These are phyloP conservation scores for Drosophila dunni DNA, from an alignment of 1,140 invertebrate genomes.

Conservation along the genomic window DNA sequence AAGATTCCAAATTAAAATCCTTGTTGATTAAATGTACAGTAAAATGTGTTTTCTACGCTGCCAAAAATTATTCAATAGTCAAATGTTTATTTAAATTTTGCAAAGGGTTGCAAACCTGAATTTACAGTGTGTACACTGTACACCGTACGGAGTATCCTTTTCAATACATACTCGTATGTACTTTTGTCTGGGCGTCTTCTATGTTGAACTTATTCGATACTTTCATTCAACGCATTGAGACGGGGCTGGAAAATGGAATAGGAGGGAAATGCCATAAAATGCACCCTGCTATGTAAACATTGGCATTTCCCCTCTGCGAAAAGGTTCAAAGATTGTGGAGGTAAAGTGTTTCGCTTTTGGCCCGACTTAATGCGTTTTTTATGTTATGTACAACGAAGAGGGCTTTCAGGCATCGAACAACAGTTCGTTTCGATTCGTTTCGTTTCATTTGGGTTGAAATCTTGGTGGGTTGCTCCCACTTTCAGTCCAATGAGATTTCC, in stretches of 20 bases:
- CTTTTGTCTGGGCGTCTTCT: slow-evolving; percentile 27
- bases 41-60: too few species aligned
- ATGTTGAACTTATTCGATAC: slow-evolving; percentile 38
- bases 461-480: slow-evolving; percentile 40
- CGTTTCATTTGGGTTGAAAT: slow-evolving; percentile 33
- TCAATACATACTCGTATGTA: slow-evolving; percentile 25
- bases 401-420: slow-evolving; percentile 59
- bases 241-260: slow-evolving; percentile 29
- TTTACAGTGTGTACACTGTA: neutral
- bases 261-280: slow-evolving; percentile 61
- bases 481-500: slow-evolving; percentile 41
- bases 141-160: neutral
- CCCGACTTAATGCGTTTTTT: slow-evolving; percentile 74
- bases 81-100: slow-evolving; percentile 53
- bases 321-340: slow-evolving; percentile 61
- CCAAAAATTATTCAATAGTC: neutral
- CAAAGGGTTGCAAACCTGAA: slow-evolving; percentile 47
- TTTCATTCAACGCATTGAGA: neutral
- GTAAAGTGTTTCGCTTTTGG: slow-evolving; percentile 66
- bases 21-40: too few species aligned
- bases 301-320: slow-evolving; percentile 61
- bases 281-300: slow-evolving; percentile 77
- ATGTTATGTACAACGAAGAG: slow-evolving; percentile 65
- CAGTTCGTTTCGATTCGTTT: slow-evolving; percentile 25
- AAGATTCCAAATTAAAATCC: too few species aligned